Evolutionary conservation across 2,113 vertebrate genomes (phyloP), one percentile per base, ranked within the genome.

Genomic region (Cyphomyrus discorhynchus): DNA sequence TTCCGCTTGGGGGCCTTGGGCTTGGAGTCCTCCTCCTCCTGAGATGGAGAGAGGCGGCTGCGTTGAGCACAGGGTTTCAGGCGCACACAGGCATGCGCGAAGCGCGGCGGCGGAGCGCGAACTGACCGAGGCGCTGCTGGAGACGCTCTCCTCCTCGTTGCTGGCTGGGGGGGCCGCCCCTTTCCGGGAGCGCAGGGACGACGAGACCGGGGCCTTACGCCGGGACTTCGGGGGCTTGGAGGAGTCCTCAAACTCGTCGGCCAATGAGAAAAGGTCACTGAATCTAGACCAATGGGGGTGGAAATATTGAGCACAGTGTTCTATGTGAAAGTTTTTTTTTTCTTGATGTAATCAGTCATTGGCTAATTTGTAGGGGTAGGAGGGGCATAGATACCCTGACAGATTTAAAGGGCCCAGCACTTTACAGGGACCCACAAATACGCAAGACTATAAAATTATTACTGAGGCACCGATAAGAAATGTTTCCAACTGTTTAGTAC

Each of bases 21-120:
- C 88, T 98, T 99, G 2, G 97, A 96, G 93, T 98, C 98, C 49
- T 98, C 98, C 93, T 98, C 98, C 93, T 99, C 98, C 98, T 99
- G 92, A 17, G 39, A 39, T 2, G 6, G 27, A 91, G 88, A 11
- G 87, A 6, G 66, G 24, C 11, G n/a, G 10, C 35, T 8, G 50
- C 1, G 47, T 15, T 21, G 42, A 49, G 5, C 17, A 49, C 42
- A 19, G 1, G 8, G 2, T 35, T 21, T 42, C 74, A 19, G 90
- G 13, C 58, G n/a, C 53, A n/a, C 8, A 17, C 31, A 19, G 3
- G 39, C 31, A 17, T 56, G 13, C 9, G 0, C 0, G 31, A 49
- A 19, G n/a, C 35, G 11, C 7, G 13, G 82, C 17, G 82, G 42
- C 39, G 9, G 8, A 89, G 45, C 27, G 24, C 6, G 6, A 19